Base-by-base conservation (phyloP, 2,888 invertebrate species). In the Hipparchia semele region DNA sequence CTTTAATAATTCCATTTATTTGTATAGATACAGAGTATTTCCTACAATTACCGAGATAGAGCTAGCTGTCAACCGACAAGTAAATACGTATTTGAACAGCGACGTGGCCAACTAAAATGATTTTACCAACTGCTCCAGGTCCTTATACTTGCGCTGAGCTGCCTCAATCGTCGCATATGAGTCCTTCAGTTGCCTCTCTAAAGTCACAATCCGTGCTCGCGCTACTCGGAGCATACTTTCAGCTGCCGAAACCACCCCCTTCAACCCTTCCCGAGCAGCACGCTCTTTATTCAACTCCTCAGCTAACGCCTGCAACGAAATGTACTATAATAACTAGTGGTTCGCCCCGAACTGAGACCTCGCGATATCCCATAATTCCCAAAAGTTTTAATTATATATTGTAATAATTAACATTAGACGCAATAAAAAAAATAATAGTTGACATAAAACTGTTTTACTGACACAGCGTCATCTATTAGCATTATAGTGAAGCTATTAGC, bases 181-280 rank as follows among this genome's bases (percentile, higher is more conserved):
- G 3, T 91, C 90, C 77, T 91, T 93, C 1, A 91, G 82, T 79
- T 90, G 89, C 56, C 88, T 83, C 80, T 94, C 94, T 8, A 94
- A 84, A 0, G 86, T 85, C 2, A 86, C 78, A 74, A 92, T 90
- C 73, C 91, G 87, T 5, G 87, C 83, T 39, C 93, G 88, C 58
- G 94, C 92, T 66, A 88, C 89, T 0, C 92, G 86, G 78, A 93
- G 81, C 91, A 91, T 91, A 68, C 84, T 87, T 82, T 94, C 94
- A 0, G 92, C 92, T 0, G 89, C 75, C 0, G 89, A 76, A 58
- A 93, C 89, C 71, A 90, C 87, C 62, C 90, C 89, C 76, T 90
- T 92, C 72, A 92, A 76, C 0, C 88, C 80, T 74, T 91, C 91
- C 9, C 88, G 84, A 0, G 90, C 90, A 1, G 90, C 84, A 5